A percentile compares a stretch with the other conserved stretches of the same genome.
These are phyloP conservation scores for Solea senegalensis DNA, from an alignment of 2,113 vertebrate genomes.

Conservation along the genomic window DNA sequence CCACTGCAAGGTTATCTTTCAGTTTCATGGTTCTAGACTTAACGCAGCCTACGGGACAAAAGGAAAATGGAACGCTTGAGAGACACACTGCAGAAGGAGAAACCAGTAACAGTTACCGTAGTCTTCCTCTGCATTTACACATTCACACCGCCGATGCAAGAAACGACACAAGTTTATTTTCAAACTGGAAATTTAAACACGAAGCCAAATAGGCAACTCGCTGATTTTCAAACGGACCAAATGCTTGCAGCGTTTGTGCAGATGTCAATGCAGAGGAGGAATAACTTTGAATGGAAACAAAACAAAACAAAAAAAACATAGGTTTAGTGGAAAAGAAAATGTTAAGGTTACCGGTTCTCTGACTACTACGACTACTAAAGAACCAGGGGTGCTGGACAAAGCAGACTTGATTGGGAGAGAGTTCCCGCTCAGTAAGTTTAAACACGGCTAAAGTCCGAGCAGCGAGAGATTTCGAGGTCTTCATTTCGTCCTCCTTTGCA, in stretches of 20 bases:
- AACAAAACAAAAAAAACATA: slow-evolving; percentile 26
- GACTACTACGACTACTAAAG: slow-evolving; percentile 50
- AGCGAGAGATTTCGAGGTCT: slow-evolving; percentile 13
- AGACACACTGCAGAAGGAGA: slow-evolving; percentile 46
- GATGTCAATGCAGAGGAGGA: slow-evolving; percentile 70
- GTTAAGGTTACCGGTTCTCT: slow-evolving; percentile 68
- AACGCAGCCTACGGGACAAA: slow-evolving; percentile 55
- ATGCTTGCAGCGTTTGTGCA: slow-evolving; percentile 17
- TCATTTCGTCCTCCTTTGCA: slow-evolving; percentile 65
- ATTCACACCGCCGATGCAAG: background rate
- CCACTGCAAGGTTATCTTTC: slow-evolving; percentile 50
- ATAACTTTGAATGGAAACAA: slow-evolving; percentile 42
- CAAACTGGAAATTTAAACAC: slow-evolving; percentile 23
- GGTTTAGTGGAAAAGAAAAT: slow-evolving; percentile 28
- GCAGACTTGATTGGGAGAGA: slow-evolving; percentile 59
- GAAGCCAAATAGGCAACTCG: slow-evolving; percentile 17
- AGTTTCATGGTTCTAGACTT: slow-evolving; percentile 54
- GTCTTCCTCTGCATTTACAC: slow-evolving; percentile 66
- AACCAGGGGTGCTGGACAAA: slow-evolving; percentile 53
- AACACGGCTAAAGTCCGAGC: slow-evolving; percentile 54
- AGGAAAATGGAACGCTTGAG: slow-evolving; percentile 32
- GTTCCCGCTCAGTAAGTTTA: slow-evolving; percentile 44
- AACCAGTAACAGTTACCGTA: slow-evolving; percentile 55
- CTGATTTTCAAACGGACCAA: slow-evolving; percentile 15
- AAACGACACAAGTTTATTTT: slow-evolving; percentile 1